Conservation (phyloP, 2,888 invertebrate genomes). For the Pasiphila rectangulata region DNA sequence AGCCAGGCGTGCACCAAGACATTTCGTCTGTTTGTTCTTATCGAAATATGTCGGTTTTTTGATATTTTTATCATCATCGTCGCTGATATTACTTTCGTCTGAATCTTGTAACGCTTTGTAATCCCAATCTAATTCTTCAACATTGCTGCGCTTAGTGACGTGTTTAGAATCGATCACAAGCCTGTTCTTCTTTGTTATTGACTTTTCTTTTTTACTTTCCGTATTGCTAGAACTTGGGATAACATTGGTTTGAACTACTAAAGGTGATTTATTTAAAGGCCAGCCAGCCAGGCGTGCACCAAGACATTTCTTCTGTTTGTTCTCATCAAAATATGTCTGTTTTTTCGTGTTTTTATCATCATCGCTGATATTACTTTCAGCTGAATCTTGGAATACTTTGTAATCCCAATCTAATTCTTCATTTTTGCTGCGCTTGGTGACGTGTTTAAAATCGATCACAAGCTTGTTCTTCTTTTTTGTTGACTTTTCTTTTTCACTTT, state of each 20-base stretch:
- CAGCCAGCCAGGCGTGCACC: too few relatives aligned
- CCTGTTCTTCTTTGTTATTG: background rate
- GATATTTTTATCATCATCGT: conserved; percentile 38
- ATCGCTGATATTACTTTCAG: too few relatives aligned
- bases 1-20: conserved; percentile 31
- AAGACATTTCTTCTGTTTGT: too few relatives aligned
- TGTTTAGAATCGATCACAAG: conserved; percentile 42
- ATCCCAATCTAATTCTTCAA: conserved; percentile 49
- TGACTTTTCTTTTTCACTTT: background rate
- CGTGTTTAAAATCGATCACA: conserved; percentile 44
- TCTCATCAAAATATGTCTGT: too few relatives aligned
- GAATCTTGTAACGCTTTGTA: conserved; percentile 48
- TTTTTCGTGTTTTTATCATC: too few relatives aligned
- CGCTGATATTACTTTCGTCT: conserved; percentile 39
- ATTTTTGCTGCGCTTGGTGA: conserved; percentile 45
- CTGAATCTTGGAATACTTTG: conserved; percentile 46
- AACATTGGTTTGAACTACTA: conserved; percentile 23
- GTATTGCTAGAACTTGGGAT: background rate
- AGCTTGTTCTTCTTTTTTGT: conserved; percentile 9
- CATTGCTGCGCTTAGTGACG: conserved; percentile 47
- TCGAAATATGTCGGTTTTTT: conserved; percentile 10
- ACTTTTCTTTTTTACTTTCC: background rate
- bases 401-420: conserved; percentile 51
- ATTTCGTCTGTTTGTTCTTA: conserved; percentile 32
- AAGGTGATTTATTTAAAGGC: too few relatives aligned